phyloP scores from a whole-genome alignment of 2,797 vertebrate genomes.

The Tarsius wallacei region DNA sequence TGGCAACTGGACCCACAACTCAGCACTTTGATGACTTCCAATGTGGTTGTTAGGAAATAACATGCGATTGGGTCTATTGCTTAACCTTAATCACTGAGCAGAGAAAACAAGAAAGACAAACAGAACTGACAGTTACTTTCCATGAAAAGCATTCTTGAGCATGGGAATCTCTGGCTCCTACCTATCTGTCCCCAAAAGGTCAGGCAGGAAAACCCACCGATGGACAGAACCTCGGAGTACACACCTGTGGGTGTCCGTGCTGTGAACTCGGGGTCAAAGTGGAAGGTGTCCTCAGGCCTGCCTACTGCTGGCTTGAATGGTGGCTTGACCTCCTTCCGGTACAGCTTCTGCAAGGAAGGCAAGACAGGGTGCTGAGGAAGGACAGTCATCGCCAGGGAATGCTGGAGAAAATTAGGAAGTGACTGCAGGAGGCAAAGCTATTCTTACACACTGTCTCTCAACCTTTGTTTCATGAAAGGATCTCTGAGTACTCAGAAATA shows the following conservation, averaged over 20 bases:
- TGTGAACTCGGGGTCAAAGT: constrained; percentile 99
- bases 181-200: neutral
- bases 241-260: constrained; percentile 97
- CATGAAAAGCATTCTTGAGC: rapidly evolving
- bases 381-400: rapidly evolving
- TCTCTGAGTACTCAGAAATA: neutral
- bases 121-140: rapidly evolving
- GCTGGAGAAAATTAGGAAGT: no score
- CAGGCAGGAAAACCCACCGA: rapidly evolving
- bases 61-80: rapidly evolving
- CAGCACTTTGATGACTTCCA: rapidly evolving
- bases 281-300: constrained; percentile 98
- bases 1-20: neutral
- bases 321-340: constrained; percentile 95
- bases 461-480: neutral
- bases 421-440: no score
- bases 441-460: no score
- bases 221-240: neutral
- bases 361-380: neutral
- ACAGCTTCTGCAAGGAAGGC: constrained; percentile 93
- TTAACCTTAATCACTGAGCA: rapidly evolving
- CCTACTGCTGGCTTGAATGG: constrained; percentile 98
- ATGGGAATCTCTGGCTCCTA: rapidly evolving
- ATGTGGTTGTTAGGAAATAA: rapidly evolving
- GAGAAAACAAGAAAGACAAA: neutral